Conservation (phyloP, 2,113 vertebrate species). For the Crotalus tigris region DNA sequence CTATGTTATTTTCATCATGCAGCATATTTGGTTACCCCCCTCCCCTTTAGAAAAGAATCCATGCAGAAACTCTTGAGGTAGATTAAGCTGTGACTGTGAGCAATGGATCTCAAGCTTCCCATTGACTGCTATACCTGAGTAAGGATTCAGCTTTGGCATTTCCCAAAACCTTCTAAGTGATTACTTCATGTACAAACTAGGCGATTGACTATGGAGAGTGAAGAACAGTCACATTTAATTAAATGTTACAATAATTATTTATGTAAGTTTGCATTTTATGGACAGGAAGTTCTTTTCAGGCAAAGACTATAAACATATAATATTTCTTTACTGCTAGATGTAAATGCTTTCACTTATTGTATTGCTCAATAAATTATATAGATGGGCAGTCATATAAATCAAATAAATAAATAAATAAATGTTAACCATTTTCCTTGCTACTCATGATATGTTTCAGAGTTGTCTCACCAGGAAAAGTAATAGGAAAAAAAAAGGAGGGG, state of each 20-base stretch:
- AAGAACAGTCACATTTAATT: background rate
- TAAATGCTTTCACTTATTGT: background rate
- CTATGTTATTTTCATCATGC: background rate
- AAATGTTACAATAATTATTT: background rate
- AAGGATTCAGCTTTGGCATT: background rate
- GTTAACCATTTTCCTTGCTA: background rate
- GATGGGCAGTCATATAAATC: background rate
- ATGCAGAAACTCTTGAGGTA: background rate
- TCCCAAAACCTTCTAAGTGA: background rate
- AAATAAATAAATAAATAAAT: background rate
- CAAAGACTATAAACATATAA: background rate
- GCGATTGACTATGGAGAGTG: background rate
- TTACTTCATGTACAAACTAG: background rate
- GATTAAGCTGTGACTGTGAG: background rate
- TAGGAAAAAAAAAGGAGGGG: background rate
- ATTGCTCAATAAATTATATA: background rate
- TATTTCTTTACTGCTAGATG: background rate
- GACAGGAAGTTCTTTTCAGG: slow-evolving; percentile 10
- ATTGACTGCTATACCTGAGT: background rate
- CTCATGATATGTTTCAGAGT: background rate
- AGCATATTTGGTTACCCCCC: background rate
- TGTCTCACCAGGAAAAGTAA: background rate
- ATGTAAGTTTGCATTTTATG: background rate
- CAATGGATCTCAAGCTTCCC: background rate
- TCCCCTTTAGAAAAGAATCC: background rate